phyloP scores from a whole-genome alignment of 2,888 invertebrate species.

The Caenorhabditis becei region DNA sequence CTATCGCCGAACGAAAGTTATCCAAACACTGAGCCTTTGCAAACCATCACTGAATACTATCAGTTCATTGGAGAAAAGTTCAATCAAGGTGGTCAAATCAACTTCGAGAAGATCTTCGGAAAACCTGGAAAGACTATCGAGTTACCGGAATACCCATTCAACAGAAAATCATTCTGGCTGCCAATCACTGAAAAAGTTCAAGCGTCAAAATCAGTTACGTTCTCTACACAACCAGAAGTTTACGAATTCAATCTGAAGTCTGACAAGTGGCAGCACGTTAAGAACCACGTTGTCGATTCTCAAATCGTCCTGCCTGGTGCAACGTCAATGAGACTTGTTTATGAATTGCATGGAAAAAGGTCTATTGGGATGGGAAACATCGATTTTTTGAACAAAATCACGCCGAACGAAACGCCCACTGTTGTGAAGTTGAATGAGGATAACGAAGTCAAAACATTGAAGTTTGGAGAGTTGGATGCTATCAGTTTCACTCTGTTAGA shows the following conservation, averaged over 20 bases:
- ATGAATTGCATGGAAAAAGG: constrained; percentile 35
- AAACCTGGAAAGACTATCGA: constrained; percentile 26
- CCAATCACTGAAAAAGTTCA: constrained; percentile 34
- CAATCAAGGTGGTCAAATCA: constrained; percentile 21
- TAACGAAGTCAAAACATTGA: constrained; percentile 21
- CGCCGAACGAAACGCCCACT: constrained; percentile 39
- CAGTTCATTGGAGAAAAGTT: constrained; percentile 44
- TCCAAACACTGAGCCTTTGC: constrained; percentile 12
- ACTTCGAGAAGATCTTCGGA: constrained; percentile 52
- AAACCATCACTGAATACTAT: constrained; percentile 35
- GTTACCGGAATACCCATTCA: constrained; percentile 68
- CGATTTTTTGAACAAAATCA: constrained; percentile 65
- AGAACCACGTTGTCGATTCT: constrained; percentile 66
- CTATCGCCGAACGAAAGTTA: constrained; percentile 28
- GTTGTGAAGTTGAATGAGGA: constrained; percentile 41
- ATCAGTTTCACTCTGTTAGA: constrained; percentile 47
- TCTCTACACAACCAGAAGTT: not conserved
- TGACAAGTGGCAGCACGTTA: constrained; percentile 62
- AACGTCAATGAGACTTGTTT: constrained; percentile 62
- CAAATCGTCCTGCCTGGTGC: constrained; percentile 70
- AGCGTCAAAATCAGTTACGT: not conserved
- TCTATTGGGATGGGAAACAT: constrained; percentile 41
- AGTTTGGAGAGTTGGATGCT: constrained; percentile 51
- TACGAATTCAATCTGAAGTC: constrained; percentile 49
- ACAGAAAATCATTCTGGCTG: constrained; percentile 61